Percentiles rank a stretch among this genome's conserved stretches.
phyloP scores from a whole-genome alignment of 2,113 vertebrate species.

The Monopterus albus region DNA sequence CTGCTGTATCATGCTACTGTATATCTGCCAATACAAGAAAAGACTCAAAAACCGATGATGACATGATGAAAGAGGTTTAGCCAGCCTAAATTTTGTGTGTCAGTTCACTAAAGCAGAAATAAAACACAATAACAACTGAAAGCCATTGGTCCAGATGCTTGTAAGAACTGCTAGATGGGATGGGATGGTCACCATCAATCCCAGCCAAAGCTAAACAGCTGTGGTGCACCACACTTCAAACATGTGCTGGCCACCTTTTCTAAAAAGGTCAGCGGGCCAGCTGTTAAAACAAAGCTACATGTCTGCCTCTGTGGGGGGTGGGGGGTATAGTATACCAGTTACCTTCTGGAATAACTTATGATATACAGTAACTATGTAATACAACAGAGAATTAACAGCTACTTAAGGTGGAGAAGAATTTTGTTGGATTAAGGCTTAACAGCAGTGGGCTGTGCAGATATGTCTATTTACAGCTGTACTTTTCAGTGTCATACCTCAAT shows the following conservation, averaged over 20 bases:
- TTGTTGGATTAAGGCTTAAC: background rate
- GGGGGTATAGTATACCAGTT: background rate
- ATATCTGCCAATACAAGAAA: background rate
- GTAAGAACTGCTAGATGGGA: constrained; percentile 14
- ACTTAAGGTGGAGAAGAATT: too few species aligned
- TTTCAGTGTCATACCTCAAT: too few species aligned
- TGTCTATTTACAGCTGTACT: too few species aligned
- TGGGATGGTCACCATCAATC: background rate
- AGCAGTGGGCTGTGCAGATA: too few species aligned
- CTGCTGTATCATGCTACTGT: background rate
- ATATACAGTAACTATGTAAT: too few species aligned
- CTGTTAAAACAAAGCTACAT: constrained; percentile 31
- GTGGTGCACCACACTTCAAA: constrained; percentile 30
- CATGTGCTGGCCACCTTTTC: constrained; percentile 9
- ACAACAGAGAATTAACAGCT: too few species aligned
- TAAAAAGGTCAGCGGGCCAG: constrained; percentile 39
- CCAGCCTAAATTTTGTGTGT: background rate
- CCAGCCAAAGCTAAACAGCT: constrained; percentile 32
- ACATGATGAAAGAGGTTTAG: too few species aligned
- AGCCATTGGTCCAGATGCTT: constrained; percentile 26
- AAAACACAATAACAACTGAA: constrained; percentile 16
- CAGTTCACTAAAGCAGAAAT: constrained; percentile 7
- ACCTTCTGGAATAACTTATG: background rate
- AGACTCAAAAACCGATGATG: too few species aligned
- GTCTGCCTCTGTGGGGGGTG: constrained; percentile 21